Conservation (phyloP, 2,113 vertebrate species). For the Serinus canaria region DNA sequence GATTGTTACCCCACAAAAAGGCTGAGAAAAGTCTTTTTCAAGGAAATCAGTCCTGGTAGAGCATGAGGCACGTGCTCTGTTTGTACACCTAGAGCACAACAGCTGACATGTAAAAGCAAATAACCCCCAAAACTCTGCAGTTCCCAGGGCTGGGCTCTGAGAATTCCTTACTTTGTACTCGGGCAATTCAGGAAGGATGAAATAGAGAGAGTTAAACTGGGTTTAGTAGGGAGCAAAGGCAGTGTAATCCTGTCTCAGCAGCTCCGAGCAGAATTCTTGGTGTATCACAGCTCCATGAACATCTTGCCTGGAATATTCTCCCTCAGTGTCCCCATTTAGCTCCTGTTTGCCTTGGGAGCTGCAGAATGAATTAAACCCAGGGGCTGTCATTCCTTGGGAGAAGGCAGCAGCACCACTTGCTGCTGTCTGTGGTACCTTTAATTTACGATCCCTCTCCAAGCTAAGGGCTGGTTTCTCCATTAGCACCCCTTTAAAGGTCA, state of each 20-base stretch:
- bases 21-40: neutral
- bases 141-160: neutral
- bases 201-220: neutral
- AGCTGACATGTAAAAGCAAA: neutral
- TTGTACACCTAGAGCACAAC: neutral
- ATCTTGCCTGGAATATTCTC: neutral
- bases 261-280: neutral
- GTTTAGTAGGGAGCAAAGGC: neutral
- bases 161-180: neutral
- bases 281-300: neutral
- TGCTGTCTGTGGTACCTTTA: neutral
- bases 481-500: constrained; percentile 53
- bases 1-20: neutral
- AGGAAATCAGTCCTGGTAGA: neutral
- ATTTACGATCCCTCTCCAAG: constrained; percentile 9
- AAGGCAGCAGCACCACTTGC: neutral
- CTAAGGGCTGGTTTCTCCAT: neutral
- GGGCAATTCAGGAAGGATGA: neutral
- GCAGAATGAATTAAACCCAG: neutral
- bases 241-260: neutral
- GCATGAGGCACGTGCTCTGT: neutral
- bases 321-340: neutral
- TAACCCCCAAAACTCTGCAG: neutral
- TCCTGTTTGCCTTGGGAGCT: neutral
- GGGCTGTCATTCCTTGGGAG: neutral